Base-by-base conservation (phyloP, 2,113 vertebrate genomes). In the Dolichallabes microphthalmus region DNA sequence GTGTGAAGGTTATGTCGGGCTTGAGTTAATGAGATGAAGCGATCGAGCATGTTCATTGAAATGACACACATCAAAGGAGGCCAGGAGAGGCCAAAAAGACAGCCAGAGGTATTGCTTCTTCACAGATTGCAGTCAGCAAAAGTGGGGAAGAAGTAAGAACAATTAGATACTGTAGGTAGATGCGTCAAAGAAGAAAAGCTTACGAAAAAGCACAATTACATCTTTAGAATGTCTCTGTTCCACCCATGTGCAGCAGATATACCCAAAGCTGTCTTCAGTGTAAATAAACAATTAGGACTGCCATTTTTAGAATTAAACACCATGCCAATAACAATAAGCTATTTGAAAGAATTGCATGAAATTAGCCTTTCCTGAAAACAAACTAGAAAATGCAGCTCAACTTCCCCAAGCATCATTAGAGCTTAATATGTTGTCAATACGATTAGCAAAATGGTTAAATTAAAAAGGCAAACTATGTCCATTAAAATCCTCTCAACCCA, bases 121-220 rank as follows among this genome's bases (percentile, higher is more conserved):
- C 92, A 94, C 89, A 90, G 93, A 94, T 93, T 91, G 92, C 89
- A 87, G 87, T 89, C 45, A 89, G 90, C 91, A 92, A 93, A 91
- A 92, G 85, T 87, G 86, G 73, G 82, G 32, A 88, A 88, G 35
- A 88, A 88, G 90, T 20, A 86, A 50, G 86, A 86, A 91, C 25
- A 53, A 86, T 53, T 88, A 89, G 89, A 88, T 86, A n/a, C n/a
- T n/a, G n/a, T n/a, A 60, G 84, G 86, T 53, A 87, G 35, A 45
- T 17, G 22, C 2, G 4, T 35, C 2, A 11, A 30, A 71, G 13
- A 25, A 9, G 9, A 22, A 25, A 45, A 22, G 10, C 0, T 14
- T 14, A 50, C 2, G 4, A 17, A 39, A 22, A 4, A 27, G 12
- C 3, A 57, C 13, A 39, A 45, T 55, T 60, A 6, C 22, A 60